Conservation (phyloP, 2,888 invertebrate species). For the Colletes collaris region DNA sequence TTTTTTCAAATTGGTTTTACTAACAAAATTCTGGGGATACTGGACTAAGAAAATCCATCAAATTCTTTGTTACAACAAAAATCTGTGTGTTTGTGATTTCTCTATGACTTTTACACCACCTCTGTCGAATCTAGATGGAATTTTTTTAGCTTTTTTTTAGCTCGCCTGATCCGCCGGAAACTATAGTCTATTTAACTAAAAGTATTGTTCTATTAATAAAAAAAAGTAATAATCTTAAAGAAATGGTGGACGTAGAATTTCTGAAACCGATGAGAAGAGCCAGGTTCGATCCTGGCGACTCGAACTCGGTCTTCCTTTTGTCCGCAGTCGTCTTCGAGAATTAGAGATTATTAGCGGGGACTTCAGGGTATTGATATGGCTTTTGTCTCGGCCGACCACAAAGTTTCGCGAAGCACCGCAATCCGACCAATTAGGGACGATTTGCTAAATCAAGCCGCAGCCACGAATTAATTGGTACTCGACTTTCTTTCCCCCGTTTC, state of each 20-base stretch:
- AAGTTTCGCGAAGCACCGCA: conserved; percentile 67
- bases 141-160: no score
- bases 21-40: no score
- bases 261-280: neutral
- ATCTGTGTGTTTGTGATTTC: no score
- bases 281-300: neutral
- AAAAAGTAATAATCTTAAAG: no score
- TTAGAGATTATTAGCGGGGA: conserved; percentile 65
- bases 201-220: no score
- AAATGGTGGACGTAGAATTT: neutral
- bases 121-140: no score
- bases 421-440: conserved; percentile 70
- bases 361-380: conserved; percentile 53
- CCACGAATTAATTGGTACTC: conserved; percentile 71
- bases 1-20: neutral
- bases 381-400: conserved; percentile 64
- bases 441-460: conserved; percentile 68
- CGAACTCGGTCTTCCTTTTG: conserved; percentile 47
- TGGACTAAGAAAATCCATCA: no score
- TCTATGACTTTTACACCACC: no score
- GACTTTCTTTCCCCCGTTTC: conserved; percentile 54
- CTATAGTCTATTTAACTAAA: no score
- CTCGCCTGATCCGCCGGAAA: no score
- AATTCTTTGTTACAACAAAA: no score
- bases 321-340: conserved; percentile 42